phyloP scores from a whole-genome alignment of 2,113 vertebrate genomes.

The Apteryx owenii region DNA sequence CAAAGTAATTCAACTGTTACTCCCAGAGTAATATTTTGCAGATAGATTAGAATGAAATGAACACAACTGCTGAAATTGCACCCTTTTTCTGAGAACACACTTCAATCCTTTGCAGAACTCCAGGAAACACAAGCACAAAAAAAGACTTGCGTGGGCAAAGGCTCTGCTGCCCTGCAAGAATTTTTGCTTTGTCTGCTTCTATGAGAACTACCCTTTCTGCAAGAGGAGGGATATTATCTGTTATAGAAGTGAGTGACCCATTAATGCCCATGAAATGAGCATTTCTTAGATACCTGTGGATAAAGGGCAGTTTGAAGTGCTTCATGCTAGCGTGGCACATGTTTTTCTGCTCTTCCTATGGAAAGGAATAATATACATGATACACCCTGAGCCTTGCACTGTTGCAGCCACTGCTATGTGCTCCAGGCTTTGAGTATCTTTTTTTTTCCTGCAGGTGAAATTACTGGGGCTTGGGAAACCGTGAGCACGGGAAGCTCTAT shows the following conservation, averaged over 20 bases:
- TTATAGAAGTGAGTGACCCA: neutral
- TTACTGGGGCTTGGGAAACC: slow-evolving; percentile 16
- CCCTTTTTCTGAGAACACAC: neutral
- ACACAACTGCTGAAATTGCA: neutral
- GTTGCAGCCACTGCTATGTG: neutral
- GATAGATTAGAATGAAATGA: neutral
- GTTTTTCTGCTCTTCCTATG: neutral
- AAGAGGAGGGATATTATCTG: neutral
- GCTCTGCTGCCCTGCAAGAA: neutral
- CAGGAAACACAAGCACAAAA: neutral
- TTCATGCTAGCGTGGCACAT: neutral
- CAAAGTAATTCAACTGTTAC: neutral
- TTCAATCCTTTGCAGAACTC: slow-evolving; percentile 4
- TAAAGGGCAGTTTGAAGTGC: neutral
- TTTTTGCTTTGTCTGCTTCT: neutral
- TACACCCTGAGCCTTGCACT: neutral
- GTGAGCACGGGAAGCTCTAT: slow-evolving; percentile 3
- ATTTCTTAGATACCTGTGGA: neutral
- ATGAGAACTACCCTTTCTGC: neutral
- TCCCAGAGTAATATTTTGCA: neutral
- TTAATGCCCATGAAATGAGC: rapidly evolving
- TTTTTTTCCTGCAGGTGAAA: neutral
- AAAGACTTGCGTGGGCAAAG: neutral
- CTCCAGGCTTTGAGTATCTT: neutral
- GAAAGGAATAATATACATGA: neutral